Evolutionary conservation across 2,113 vertebrate species (phyloP).

Genomic region (Corapipo altera): DNA sequence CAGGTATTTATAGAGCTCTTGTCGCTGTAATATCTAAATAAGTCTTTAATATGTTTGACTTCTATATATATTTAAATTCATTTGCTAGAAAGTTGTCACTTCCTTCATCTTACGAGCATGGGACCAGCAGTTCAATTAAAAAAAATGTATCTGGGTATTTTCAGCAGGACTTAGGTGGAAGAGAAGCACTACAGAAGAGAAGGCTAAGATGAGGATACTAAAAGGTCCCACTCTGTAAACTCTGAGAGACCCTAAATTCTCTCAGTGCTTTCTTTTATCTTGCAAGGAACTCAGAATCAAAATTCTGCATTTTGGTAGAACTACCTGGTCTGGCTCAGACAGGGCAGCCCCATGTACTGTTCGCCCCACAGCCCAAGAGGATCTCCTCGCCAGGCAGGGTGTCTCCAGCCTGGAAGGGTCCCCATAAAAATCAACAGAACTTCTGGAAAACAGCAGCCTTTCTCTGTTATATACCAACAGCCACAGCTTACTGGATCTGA

Average conservation of each 20-base stretch:
- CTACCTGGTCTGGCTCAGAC: not conserved
- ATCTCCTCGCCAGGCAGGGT: not conserved
- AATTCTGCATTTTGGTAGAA: not conserved
- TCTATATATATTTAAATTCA: not conserved
- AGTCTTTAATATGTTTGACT: not conserved
- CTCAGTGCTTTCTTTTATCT: not conserved
- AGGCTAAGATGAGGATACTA: not conserved
- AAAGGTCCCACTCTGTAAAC: not conserved
- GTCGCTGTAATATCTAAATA: not conserved
- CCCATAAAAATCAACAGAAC: not conserved
- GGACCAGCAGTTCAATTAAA: not conserved
- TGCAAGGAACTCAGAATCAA: not conserved
- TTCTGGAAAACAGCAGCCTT: not conserved
- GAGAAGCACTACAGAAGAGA: not conserved
- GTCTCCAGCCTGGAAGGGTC: not conserved
- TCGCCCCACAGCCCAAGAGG: no score
- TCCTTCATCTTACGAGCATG: not conserved
- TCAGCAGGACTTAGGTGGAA: not conserved
- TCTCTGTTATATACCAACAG: not conserved
- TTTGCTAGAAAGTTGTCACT: not conserved
- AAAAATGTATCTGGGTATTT: not conserved
- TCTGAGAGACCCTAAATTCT: not conserved
- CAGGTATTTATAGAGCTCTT: not conserved
- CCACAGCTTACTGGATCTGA: not conserved
- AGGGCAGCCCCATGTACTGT: not conserved